Conservation (phyloP, 2,113 vertebrate genomes). For the Cisticola juncidis region DNA sequence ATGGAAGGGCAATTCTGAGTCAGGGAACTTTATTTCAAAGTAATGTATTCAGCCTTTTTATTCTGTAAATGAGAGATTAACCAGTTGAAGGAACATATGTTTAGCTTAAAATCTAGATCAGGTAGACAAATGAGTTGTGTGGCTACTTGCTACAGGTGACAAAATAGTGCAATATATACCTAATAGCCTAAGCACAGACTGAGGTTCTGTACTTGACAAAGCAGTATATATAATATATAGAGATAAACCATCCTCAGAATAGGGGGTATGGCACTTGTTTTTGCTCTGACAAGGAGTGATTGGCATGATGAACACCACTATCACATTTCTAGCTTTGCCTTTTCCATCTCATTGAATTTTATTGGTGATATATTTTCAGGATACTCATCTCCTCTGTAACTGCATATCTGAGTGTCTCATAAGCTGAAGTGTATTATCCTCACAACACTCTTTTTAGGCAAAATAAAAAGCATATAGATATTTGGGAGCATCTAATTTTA, state of each 20-base stretch:
- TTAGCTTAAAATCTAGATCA: not conserved
- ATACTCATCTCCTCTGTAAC: constrained; percentile 38
- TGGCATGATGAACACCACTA: not conserved
- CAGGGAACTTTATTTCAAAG: not conserved
- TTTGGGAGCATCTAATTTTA: constrained; percentile 63
- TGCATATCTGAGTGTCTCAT: constrained; percentile 39
- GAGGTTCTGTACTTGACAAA: not conserved
- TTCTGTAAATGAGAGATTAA: not conserved
- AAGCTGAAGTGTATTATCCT: constrained; percentile 48
- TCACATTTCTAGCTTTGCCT: constrained; percentile 21
- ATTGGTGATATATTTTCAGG: constrained; percentile 36
- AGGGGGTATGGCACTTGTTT: not conserved
- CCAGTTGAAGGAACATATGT: not conserved
- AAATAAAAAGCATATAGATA: constrained; percentile 50
- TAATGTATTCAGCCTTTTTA: not conserved
- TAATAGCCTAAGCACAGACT: not conserved
- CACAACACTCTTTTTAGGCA: constrained; percentile 15
- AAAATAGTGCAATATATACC: not conserved
- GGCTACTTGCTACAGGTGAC: not conserved
- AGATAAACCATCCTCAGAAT: not conserved
- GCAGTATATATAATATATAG: not conserved
- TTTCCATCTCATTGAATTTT: constrained; percentile 51
- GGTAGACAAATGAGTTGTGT: not conserved
- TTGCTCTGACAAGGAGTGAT: not conserved
- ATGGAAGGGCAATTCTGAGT: not conserved